Percentiles rank a stretch among this genome's conserved stretches.
Evolutionary conservation across 2,797 vertebrate genomes (phyloP).

Genomic region (Mus caroli): DNA sequence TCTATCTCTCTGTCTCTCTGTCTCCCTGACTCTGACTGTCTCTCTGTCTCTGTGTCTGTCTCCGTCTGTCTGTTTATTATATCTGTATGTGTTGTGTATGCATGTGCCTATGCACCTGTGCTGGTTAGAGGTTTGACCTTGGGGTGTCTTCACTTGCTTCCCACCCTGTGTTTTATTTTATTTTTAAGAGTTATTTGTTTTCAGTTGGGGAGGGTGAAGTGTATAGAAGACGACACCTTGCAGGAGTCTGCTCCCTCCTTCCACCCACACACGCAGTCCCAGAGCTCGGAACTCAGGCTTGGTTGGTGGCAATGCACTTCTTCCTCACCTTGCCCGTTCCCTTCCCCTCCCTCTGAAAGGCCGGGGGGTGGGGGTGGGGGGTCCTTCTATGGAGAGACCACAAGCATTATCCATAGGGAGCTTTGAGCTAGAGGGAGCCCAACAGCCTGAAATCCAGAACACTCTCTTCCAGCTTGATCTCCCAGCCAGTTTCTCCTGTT

Average conservation of each 20-base stretch:
- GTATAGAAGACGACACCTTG: background rate
- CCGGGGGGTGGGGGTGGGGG: background rate
- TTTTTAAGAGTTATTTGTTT: background rate
- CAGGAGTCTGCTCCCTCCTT: background rate
- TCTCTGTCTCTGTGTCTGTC: background rate
- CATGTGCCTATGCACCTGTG: background rate
- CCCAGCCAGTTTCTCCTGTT: background rate
- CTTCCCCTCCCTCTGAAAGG: background rate
- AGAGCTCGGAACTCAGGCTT: background rate
- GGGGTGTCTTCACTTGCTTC: background rate
- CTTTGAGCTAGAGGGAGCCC: background rate
- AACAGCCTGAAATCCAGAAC: background rate
- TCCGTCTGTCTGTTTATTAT: background rate
- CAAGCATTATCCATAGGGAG: fast-evolving
- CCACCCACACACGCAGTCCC: background rate
- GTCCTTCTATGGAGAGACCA: background rate
- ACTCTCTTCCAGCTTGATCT: background rate
- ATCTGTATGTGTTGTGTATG: no score
- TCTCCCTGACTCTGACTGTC: no score
- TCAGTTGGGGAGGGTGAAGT: no score
- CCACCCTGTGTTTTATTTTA: background rate
- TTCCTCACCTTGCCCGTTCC: background rate
- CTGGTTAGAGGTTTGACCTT: background rate
- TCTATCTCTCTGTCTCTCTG: background rate
- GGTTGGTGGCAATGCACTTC: background rate